These are phyloP conservation scores for Athene cunicularia DNA, from an alignment of 2,113 vertebrate genomes.

Conservation along the genomic window DNA sequence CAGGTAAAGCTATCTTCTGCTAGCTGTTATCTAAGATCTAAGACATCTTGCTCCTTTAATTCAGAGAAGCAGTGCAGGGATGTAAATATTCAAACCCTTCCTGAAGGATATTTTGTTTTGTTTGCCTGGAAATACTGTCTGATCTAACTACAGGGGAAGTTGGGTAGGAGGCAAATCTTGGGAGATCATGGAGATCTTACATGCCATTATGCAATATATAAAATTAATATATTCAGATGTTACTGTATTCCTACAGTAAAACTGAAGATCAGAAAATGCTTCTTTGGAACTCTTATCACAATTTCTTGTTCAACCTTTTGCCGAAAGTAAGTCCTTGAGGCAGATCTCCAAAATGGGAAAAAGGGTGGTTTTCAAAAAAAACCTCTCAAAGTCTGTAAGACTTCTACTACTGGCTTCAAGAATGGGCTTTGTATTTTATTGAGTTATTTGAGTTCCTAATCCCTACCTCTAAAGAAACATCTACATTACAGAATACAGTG, in stretches of 20 bases:
- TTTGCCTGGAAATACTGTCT: not conserved
- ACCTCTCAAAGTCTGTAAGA: not conserved
- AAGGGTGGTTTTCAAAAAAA: not conserved
- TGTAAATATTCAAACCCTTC: not conserved
- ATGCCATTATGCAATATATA: not conserved
- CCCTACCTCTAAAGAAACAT: not conserved
- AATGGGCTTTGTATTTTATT: not conserved
- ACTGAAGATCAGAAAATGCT: not conserved
- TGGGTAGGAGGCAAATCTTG: not conserved
- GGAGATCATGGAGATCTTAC: not conserved
- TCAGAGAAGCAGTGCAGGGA: not conserved
- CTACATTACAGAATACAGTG: not conserved
- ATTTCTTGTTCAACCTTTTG: not conserved
- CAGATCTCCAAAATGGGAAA: not conserved
- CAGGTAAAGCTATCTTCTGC: not conserved
- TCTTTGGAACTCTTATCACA: not conserved
- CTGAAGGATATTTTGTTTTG: not conserved
- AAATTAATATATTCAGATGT: not conserved
- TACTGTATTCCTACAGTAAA: not conserved
- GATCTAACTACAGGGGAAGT: not conserved
- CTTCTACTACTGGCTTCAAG: not conserved
- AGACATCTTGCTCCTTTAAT: not conserved
- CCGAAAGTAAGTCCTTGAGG: not conserved
- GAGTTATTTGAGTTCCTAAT: not conserved
- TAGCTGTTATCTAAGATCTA: not conserved